Percentiles rank a stretch among this genome's conserved stretches.
These are phyloP conservation scores for Cyclargus thomasi DNA, from an alignment of 1,140 invertebrate species.

Conservation along the genomic window DNA sequence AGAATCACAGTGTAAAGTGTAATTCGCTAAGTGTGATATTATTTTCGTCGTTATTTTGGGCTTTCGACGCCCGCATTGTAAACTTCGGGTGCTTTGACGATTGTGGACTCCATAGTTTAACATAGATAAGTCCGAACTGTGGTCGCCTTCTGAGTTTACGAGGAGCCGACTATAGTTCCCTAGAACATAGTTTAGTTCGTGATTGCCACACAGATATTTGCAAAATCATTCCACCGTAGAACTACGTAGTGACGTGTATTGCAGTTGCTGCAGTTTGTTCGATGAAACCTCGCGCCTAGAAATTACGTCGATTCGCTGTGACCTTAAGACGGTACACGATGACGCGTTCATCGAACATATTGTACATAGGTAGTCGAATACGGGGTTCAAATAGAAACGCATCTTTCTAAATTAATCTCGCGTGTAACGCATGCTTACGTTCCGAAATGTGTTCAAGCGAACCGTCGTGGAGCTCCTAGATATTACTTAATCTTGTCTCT, in stretches of 20 bases:
- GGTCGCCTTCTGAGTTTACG: constrained; percentile 41
- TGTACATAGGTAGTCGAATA: constrained; percentile 3
- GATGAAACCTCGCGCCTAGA: constrained; percentile 33
- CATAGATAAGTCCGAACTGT: constrained; percentile 58
- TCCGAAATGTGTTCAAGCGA: constrained; percentile 10
- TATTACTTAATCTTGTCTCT: constrained; percentile 8
- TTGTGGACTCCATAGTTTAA: constrained; percentile 72
- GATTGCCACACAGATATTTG: constrained; percentile 55
- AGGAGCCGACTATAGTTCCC: constrained; percentile 49
- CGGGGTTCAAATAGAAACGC: constrained; percentile 13
- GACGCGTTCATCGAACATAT: not conserved
- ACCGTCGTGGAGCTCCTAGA: constrained; percentile 7
- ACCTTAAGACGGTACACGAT: not conserved
- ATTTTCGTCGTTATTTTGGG: constrained; percentile 68
- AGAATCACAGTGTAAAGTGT: constrained; percentile 60
- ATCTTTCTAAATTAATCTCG: constrained; percentile 4
- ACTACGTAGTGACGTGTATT: constrained; percentile 42
- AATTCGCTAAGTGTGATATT: constrained; percentile 71
- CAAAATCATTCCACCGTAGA: constrained; percentile 39
- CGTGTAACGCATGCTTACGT: constrained; percentile 8
- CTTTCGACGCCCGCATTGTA: constrained; percentile 70
- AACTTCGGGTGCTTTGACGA: constrained; percentile 73
- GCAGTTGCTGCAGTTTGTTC: constrained; percentile 60
- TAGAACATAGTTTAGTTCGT: constrained; percentile 65
- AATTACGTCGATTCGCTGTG: not conserved